A percentile compares a stretch with the other conserved stretches of the same genome.
These are phyloP conservation scores for Drosophila repletoides DNA, from an alignment of 1,140 invertebrate species.

Conservation along the genomic window DNA sequence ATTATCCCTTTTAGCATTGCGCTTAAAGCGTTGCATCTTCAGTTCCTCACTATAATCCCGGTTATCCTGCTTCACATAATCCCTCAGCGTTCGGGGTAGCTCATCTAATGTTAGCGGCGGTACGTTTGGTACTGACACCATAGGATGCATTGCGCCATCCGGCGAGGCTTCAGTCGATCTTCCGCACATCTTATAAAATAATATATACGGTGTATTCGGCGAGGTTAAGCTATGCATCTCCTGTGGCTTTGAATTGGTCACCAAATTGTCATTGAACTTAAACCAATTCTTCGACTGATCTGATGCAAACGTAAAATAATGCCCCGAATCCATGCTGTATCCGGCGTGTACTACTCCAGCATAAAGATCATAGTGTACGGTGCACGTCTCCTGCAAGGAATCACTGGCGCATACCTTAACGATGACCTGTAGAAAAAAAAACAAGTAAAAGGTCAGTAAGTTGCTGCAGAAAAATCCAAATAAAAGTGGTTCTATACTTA, in stretches of 20 bases:
- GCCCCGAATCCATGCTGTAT: constrained; percentile 91
- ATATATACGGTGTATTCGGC: constrained; percentile 91
- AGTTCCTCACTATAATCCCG: constrained; percentile 65
- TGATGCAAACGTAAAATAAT: constrained; percentile 92
- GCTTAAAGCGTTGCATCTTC: constrained; percentile 52
- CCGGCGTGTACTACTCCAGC: constrained; percentile 93
- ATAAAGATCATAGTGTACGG: constrained; percentile 87
- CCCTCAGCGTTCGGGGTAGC: constrained; percentile 59
- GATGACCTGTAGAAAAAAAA: constrained; percentile 71
- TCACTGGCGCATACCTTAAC: constrained; percentile 81
- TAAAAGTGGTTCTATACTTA: constrained; percentile 66
- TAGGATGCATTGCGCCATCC: constrained; percentile 28
- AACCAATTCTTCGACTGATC: constrained; percentile 90
- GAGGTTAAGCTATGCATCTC: constrained; percentile 86
- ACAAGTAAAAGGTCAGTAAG: too few species aligned
- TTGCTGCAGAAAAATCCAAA: not conserved
- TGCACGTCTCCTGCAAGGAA: constrained; percentile 59
- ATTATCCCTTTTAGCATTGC: constrained; percentile 29
- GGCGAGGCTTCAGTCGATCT: constrained; percentile 52
- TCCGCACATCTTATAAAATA: constrained; percentile 87
- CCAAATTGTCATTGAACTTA: constrained; percentile 90
- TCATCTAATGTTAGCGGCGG: constrained; percentile 64
- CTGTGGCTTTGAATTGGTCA: constrained; percentile 85
- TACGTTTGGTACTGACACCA: constrained; percentile 56
- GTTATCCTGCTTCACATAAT: constrained; percentile 73